These are phyloP conservation scores for Tetramorium parvispinum DNA, from an alignment of 1,140 invertebrate genomes.

Conservation along the genomic window DNA sequence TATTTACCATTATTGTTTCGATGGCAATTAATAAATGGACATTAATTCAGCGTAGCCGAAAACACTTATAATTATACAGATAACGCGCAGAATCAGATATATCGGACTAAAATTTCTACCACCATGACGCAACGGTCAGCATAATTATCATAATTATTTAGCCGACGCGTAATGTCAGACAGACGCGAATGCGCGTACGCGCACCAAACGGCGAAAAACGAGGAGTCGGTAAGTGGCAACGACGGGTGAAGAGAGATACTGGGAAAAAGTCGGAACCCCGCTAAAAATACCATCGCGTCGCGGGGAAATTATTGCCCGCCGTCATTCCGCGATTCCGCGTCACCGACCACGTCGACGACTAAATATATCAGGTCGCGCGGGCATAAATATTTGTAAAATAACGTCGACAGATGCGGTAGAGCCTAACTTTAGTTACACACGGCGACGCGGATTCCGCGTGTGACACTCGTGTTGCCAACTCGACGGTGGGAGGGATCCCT, in stretches of 20 bases:
- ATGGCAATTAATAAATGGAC: conserved; percentile 10
- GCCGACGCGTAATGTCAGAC: conserved; percentile 11
- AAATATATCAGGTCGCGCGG: conserved; percentile 67
- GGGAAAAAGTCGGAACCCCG: conserved; percentile 31
- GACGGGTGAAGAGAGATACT: neutral
- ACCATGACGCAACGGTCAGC: neutral
- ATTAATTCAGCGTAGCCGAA: neutral
- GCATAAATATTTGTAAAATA: conserved; percentile 76
- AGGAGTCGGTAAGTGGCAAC: conserved; percentile 39
- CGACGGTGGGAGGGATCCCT: neutral
- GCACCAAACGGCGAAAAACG: conserved; percentile 21
- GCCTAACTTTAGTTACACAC: conserved; percentile 64
- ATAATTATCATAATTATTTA: conserved; percentile 59
- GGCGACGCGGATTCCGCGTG: conserved; percentile 27
- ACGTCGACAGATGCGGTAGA: conserved; percentile 69
- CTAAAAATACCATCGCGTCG: conserved; percentile 32
- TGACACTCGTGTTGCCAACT: conserved; percentile 1
- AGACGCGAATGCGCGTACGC: neutral
- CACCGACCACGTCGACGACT: conserved; percentile 60
- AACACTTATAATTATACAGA: conserved; percentile 41
- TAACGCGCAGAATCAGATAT: conserved; percentile 19
- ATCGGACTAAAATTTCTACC: conserved; percentile 27
- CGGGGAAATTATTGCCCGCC: conserved; percentile 62
- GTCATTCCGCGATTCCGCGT: conserved; percentile 47
- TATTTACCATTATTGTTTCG: neutral